Conservation (phyloP, 2,113 vertebrate genomes). For the Vidua chalybeata region DNA sequence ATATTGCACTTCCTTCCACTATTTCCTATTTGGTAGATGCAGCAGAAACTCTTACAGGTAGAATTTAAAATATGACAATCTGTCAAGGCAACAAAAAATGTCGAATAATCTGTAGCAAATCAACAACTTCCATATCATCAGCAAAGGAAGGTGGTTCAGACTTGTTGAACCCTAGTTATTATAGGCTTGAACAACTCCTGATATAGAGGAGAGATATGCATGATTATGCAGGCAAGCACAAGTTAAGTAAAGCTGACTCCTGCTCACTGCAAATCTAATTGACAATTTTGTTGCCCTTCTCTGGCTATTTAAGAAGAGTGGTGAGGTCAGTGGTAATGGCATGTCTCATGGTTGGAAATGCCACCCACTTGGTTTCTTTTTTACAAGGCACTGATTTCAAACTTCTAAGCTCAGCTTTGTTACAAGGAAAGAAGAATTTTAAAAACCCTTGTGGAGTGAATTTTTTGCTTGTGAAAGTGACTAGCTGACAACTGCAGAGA, state of each 20-base stretch:
- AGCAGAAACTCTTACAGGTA: background rate
- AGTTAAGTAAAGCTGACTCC: conserved; percentile 68
- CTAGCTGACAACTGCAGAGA: background rate
- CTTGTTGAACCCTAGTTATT: conserved; percentile 75
- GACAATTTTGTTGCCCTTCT: conserved; percentile 82
- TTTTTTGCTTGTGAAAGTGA: conserved; percentile 38
- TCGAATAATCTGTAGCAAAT: conserved; percentile 67
- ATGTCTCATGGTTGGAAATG: conserved; percentile 71
- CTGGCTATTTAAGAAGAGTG: conserved; percentile 75
- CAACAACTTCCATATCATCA: conserved; percentile 69
- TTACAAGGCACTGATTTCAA: conserved; percentile 70
- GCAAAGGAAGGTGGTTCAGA: conserved; percentile 69
- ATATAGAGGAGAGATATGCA: conserved; percentile 70
- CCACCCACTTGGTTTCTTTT: conserved; percentile 67
- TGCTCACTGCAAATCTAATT: conserved; percentile 74
- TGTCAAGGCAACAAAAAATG: conserved; percentile 48
- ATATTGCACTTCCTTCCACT: background rate
- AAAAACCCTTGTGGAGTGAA: background rate
- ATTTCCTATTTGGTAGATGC: background rate
- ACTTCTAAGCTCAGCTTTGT: conserved; percentile 71
- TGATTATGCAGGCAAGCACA: conserved; percentile 71
- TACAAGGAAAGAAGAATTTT: conserved; percentile 29
- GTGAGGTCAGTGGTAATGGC: conserved; percentile 78
- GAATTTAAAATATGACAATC: conserved; percentile 52
- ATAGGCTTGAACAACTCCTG: conserved; percentile 73